These are phyloP conservation scores for Dryobotodes eremita DNA, from an alignment of 2,888 invertebrate genomes.

Conservation along the genomic window DNA sequence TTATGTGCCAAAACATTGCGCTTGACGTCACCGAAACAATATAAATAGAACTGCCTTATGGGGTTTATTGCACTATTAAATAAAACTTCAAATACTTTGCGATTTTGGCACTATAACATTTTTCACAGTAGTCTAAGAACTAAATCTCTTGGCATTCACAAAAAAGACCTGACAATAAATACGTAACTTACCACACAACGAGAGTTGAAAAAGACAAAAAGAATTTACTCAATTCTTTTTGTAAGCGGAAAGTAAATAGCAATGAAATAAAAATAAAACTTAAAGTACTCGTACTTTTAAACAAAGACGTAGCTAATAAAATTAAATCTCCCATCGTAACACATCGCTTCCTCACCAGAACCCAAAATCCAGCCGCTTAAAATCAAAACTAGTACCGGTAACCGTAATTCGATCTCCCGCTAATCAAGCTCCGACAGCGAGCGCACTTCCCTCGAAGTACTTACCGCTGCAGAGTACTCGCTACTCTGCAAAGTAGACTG, in stretches of 20 bases:
- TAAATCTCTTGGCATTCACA: background rate
- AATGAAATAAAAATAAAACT: background rate
- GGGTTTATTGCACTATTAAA: background rate
- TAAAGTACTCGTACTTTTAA: background rate
- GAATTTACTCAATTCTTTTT: background rate
- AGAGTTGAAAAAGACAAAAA: background rate
- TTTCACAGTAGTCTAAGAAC: too few species aligned
- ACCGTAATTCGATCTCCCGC: slow-evolving; percentile 47
- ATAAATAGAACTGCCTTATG: background rate
- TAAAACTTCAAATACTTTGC: background rate
- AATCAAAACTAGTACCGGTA: slow-evolving; percentile 21
- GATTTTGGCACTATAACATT: background rate
- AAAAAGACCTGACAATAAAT: background rate
- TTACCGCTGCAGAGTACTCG: slow-evolving; percentile 18
- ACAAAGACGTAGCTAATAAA: background rate
- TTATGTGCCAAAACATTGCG: slow-evolving; percentile 14
- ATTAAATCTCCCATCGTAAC: background rate
- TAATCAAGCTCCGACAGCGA: slow-evolving; percentile 53
- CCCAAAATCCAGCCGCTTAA: slow-evolving; percentile 8
- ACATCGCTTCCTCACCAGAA: background rate
- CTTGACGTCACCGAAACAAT: background rate
- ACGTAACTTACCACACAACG: background rate
- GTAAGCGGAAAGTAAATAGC: background rate
- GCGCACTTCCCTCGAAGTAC: slow-evolving; percentile 27
- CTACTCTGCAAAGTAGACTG: slow-evolving; percentile 22